Evolutionary conservation across 2,797 vertebrate genomes (phyloP).

Genomic region (Bucorvus abyssinicus): DNA sequence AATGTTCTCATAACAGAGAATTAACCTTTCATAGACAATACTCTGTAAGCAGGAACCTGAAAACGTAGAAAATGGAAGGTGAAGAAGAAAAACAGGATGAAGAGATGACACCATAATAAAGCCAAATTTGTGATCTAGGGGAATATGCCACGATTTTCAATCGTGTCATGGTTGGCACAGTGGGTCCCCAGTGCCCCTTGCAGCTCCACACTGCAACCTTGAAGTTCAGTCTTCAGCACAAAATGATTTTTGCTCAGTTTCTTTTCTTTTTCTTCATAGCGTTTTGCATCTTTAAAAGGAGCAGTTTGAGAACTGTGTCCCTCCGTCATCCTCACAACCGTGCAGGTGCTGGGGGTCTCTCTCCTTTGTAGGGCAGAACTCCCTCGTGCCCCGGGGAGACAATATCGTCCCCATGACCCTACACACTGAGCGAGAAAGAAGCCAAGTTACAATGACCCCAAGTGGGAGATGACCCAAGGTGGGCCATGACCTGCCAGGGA

Average conservation of each 20-base stretch:
- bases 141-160: not conserved
- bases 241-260: not conserved
- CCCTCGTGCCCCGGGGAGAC: not conserved
- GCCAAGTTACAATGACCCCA: too few relatives aligned
- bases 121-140: not conserved
- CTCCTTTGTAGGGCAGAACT: not conserved
- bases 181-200: not conserved
- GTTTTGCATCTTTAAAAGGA: not conserved
- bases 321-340: not conserved
- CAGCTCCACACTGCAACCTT: not conserved
- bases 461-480: not conserved
- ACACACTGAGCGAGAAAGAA: not conserved
- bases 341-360: not conserved
- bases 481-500: not conserved
- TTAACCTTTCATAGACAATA: not conserved
- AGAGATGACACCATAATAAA: not conserved
- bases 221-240: not conserved
- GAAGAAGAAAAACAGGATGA: not conserved
- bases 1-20: not conserved
- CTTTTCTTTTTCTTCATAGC: not conserved
- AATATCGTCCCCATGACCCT: not conserved
- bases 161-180: not conserved
- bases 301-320: not conserved
- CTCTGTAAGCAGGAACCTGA: not conserved
- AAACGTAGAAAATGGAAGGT: not conserved